Evolutionary conservation across 2,888 invertebrate genomes (phyloP).

Genomic region (Netelia fuscicornis): DNA sequence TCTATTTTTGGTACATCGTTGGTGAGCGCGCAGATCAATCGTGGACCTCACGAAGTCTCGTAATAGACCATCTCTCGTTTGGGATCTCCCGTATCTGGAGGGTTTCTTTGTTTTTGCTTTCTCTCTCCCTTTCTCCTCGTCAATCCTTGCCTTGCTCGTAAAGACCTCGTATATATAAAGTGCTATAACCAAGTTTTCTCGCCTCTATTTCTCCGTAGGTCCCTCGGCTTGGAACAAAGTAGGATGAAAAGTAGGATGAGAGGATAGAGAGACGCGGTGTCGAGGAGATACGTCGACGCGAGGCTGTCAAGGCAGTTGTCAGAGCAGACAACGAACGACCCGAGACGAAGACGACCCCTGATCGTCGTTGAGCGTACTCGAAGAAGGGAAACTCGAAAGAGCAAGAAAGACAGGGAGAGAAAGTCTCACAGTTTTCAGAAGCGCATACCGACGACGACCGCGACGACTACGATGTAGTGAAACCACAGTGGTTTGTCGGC

Average conservation of each 20-base stretch:
- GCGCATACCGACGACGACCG: constrained; percentile 28
- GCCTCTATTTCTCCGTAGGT: constrained; percentile 9
- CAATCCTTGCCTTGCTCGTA: constrained; percentile 54
- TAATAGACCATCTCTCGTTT: constrained; percentile 32
- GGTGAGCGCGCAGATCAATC: constrained; percentile 46
- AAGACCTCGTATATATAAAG: constrained; percentile 3
- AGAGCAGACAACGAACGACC: constrained; percentile 62
- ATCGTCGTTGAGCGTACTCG: constrained; percentile 42
- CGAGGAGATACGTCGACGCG: constrained; percentile 60
- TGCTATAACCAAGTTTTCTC: constrained; percentile 1
- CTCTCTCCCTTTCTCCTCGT: constrained; percentile 40
- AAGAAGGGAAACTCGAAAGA: constrained; percentile 10
- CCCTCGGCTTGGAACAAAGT: constrained; percentile 53
- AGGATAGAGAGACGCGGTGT: constrained; percentile 48
- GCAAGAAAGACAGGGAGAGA: background rate
- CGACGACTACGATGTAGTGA: constrained; percentile 61
- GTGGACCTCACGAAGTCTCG: constrained; percentile 27
- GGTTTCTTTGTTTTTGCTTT: constrained; percentile 41
- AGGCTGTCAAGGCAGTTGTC: constrained; percentile 68
- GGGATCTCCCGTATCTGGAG: constrained; percentile 30
- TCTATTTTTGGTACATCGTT: constrained; percentile 1
- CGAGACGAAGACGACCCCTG: constrained; percentile 59
- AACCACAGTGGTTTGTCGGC: constrained; percentile 73
- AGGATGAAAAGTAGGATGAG: constrained; percentile 13
- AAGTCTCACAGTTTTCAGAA: constrained; percentile 17